Conservation (phyloP, 1,140 invertebrate genomes). For the Aphelenchoides besseyi region DNA sequence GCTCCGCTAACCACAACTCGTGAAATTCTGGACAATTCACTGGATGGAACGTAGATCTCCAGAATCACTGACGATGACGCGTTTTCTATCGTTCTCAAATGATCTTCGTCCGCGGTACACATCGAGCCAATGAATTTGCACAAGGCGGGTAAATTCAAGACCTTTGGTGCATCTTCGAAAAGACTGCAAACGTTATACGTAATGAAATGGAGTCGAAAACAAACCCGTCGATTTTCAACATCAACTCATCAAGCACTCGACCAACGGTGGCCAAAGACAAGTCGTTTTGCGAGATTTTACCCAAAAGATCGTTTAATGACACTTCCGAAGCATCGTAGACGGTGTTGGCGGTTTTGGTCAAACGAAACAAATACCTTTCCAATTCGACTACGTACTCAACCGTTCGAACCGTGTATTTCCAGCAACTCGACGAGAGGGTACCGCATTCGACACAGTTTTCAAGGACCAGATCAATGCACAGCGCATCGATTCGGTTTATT, state of each 20-base stretch:
- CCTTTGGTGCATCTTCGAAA: constrained; percentile 25
- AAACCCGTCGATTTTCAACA: constrained; percentile 33
- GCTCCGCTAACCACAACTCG: constrained; percentile 9
- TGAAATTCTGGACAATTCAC: constrained; percentile 22
- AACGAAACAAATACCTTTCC: constrained; percentile 26
- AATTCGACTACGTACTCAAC: constrained; percentile 30
- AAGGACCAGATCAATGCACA: constrained; percentile 26
- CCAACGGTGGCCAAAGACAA: constrained; percentile 30
- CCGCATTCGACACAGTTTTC: constrained; percentile 21
- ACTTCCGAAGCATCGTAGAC: constrained; percentile 23
- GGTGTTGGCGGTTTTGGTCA: constrained; percentile 25
- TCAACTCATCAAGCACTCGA: constrained; percentile 28
- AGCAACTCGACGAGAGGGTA: not conserved
- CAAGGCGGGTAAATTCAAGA: constrained; percentile 22
- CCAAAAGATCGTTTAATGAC: constrained; percentile 21
- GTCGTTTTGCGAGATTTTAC: constrained; percentile 34
- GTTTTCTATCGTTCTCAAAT: constrained; percentile 19
- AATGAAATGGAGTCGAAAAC: not conserved
- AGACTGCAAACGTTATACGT: constrained; percentile 27
- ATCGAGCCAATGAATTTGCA: constrained; percentile 20
- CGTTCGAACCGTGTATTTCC: constrained; percentile 27
- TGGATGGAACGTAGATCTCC: constrained; percentile 1
- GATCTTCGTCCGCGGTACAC: constrained; percentile 32
- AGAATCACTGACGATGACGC: not conserved
- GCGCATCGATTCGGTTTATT: constrained; percentile 31